Evolutionary conservation across 2,888 invertebrate species (phyloP), one percentile per base, ranked within the genome.

Genomic region (Synanthedon myopaeformis): DNA sequence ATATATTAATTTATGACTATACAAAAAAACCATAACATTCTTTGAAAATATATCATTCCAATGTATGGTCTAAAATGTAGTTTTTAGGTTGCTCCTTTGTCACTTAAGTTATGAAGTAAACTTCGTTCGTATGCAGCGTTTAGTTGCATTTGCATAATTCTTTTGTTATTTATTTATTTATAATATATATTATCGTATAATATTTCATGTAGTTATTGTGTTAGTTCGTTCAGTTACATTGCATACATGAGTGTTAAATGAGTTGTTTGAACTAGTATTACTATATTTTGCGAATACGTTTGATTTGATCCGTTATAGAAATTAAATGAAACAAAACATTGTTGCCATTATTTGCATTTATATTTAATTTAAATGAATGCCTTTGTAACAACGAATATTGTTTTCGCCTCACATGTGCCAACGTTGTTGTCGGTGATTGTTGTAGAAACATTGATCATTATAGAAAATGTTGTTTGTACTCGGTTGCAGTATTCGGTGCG

Each of bases 311-410:
- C 49, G 48, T 48, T 51, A 64, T 63, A 65, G 55, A 68, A 69
- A 71, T 65, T 72, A 17, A 69, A 66, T 72, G 59, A 71, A 79
- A 74, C 72, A 68, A 77, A 71, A 72, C 73, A 54, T 73, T 79
- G 75, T 83, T 84, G 86, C 86, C 86, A 86, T 87, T 83, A 76
- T 75, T 79, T 85, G 86, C 86, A 87, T 87, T 87, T 87, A 86
- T 78, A 72, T 70, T 77, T 71, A 72, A 74, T 72, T 74, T 76
- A 74, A 71, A 76, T 73, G 65, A 74, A 70, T 71, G 78, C 70
- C 71, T 58, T 57, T 60, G 57, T 54, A 57, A 70, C 72, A 72
- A 70, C 72, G 72, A 72, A 71, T 56, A 56, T 58, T 55, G 54
- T 54, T 51, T 51, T 50, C 52, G 51, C 53, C 52, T 41, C 56